Evolutionary conservation across 2,797 vertebrate species (phyloP), one percentile per base, ranked within the genome.

Genomic region (Valencia hispanica): DNA sequence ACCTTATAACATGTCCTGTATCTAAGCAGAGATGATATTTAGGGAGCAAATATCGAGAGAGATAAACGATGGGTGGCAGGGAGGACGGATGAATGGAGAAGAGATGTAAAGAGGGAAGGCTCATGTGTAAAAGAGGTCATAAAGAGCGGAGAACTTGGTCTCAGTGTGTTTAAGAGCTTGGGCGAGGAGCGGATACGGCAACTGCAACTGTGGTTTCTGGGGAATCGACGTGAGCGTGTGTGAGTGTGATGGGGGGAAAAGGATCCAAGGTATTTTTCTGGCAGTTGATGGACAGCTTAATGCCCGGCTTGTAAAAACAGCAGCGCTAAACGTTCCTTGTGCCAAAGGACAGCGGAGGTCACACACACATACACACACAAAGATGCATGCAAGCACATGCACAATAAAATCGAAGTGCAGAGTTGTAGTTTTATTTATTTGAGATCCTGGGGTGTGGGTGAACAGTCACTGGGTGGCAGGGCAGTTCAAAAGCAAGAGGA

Each of bases 281-380:
- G 89, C 88, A 90, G 90, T 86, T 93, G 93, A 94, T 78, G 75
- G 92, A 94, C 93, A 93, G 90, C 89, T 93, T 92, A 93, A 93
- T 83, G 79, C 72, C 69, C 14, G 20, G 85, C 91, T 92, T 92
- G 92, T 94, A 90, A 93, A 94, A 93, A 89, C 91, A 89, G 89
- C 89, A 77, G 88, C 88, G 85, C 87, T 90, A 92, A 92, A 92
- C 90, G 93, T 92, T 92, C 86, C 86, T 87, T 87, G 79, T 93
- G 89, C 91, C 88, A 88, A 84, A 89, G 83, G 86, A 87, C 75
- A 18, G 66, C 73, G 72, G 80, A 82, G 86, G 87, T 91, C 88
- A 82, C 79, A 81, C 79, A 77, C 73, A 79, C 78, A 78, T 70
- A 76, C 73, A 57, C 66, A 61, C 53, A 73, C n/a, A 78, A 25